phyloP scores from a whole-genome alignment of 37 sponge, comb jelly and placozoan species.

The Tethya wilhelma region DNA sequence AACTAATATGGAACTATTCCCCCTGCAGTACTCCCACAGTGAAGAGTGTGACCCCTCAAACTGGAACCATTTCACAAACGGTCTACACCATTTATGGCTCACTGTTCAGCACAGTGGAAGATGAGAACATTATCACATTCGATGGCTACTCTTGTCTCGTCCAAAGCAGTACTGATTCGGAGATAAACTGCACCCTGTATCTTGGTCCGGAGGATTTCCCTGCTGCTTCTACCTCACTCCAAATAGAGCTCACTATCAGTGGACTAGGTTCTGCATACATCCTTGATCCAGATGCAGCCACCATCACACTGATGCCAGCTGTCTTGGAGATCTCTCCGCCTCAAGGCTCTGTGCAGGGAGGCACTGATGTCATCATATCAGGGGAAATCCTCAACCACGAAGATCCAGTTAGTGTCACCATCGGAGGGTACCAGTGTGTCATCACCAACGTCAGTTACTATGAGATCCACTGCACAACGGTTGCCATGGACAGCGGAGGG shows the following conservation, averaged over 20 bases:
- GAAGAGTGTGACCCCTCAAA: conserved; percentile 17
- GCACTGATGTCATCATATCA: conserved; percentile 52
- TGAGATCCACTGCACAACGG: conserved; percentile 21
- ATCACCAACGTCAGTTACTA: conserved; percentile 12
- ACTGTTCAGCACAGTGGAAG: background rate
- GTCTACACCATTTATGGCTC: conserved; percentile 38
- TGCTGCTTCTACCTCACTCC: conserved; percentile 11
- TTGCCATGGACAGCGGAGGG: background rate
- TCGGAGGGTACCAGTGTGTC: conserved; percentile 10
- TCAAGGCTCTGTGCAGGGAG: conserved; percentile 61
- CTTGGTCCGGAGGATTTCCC: background rate
- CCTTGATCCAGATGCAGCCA: background rate
- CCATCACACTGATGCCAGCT: conserved; percentile 17
- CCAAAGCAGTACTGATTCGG: background rate
- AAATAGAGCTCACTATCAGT: conserved; percentile 16
- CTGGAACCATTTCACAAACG: background rate
- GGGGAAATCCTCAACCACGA: conserved; percentile 43
- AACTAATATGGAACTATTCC: conserved; percentile 10
- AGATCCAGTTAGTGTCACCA: background rate
- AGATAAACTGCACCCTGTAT: conserved; percentile 12
- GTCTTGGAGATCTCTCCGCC: conserved; percentile 41
- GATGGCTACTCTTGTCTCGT: conserved; percentile 31
- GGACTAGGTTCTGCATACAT: conserved; percentile 40
- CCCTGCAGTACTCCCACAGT: conserved; percentile 56
- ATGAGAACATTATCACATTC: conserved; percentile 21